Base-by-base conservation (phyloP, 1,140 invertebrate species). In the Hesperophylax magnus region DNA sequence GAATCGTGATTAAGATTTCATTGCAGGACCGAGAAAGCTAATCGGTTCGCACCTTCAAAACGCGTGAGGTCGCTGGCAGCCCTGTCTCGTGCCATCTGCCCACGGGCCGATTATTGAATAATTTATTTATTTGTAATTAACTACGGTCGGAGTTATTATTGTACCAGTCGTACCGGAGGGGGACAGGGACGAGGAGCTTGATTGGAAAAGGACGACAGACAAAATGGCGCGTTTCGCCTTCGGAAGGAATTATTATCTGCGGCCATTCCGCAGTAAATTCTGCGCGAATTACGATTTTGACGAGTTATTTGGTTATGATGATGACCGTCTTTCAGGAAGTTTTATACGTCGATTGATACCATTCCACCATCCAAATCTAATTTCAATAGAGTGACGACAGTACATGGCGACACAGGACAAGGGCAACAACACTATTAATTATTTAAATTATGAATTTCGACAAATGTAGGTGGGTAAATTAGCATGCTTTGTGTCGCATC, bases 71-170 rank as follows among this genome's bases (percentile, higher is more conserved):
- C 60, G 60, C 77, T 74, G 71, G 60, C 77, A 74, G 72, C 77
- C 81, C 79, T 72, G 53, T 54, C 60, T 24, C 79, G 58, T 69
- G 77, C 77, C 72, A 81, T 81, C 80, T 84, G 82, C 82, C 82
- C 82, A 81, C 82, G 63, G 82, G 82, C 80, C 69, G 82, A 84
- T 84, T 84, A 84, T 84, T 84, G 82, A 84, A 84, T 84, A 84
- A 84, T 84, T 84, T 84, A 84, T 84, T 84, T 84, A 84, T 84
- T 84, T 81, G 82, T 84, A 84, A 84, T 84, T 84, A 84, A 84
- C 82, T 81, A 78, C 56, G 67, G 80, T 65, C 78, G 77, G 82
- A 84, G 82, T 84, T 84, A 84, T 84, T 84, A 84, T 83, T 81
- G 82, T 71, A 75, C 79, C 58, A 9, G 76, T 47, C 60, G 53